A percentile compares a stretch with the other conserved stretches of the same genome.
phyloP scores from a whole-genome alignment of 1,140 invertebrate genomes.

The Drosophila equinoxialis region DNA sequence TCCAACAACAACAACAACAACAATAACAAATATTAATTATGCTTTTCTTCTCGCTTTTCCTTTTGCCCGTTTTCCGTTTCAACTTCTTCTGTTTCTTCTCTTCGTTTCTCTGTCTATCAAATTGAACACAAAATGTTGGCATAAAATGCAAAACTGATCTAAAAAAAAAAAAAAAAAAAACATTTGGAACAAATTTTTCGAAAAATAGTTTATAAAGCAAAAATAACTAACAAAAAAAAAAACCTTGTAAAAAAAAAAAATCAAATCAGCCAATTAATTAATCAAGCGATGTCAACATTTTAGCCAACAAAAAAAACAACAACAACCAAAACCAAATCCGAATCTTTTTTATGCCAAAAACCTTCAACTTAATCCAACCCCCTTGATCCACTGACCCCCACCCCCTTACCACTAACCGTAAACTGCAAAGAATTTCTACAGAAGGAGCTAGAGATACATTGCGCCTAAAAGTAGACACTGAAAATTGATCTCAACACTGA shows the following conservation, averaged over 20 bases:
- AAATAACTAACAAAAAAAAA: constrained; percentile 11
- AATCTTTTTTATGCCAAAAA: constrained; percentile 18
- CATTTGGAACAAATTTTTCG: constrained; percentile 13
- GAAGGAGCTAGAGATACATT: background rate
- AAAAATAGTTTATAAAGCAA: constrained; percentile 17
- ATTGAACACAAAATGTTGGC: constrained; percentile 73
- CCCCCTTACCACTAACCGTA: background rate
- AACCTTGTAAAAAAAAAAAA: constrained; percentile 25
- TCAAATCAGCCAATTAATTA: constrained; percentile 18
- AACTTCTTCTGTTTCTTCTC: background rate
- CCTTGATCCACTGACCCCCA: background rate
- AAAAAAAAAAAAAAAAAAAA: constrained; percentile 32
- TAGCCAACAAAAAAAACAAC: constrained; percentile 60
- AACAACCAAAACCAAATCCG: constrained; percentile 19
- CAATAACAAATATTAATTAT: background rate
- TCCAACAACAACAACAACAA: background rate
- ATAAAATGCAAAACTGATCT: constrained; percentile 76
- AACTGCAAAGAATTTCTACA: too few relatives aligned
- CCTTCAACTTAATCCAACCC: constrained; percentile 31
- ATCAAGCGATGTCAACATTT: constrained; percentile 83
- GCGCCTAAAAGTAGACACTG: background rate
- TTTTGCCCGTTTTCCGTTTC: constrained; percentile 17
- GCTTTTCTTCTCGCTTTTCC: background rate
- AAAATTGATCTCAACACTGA: constrained; percentile 6
- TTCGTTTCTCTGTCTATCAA: background rate